Conservation (phyloP, 2,797 vertebrate genomes). For the Luscinia megarhynchos region DNA sequence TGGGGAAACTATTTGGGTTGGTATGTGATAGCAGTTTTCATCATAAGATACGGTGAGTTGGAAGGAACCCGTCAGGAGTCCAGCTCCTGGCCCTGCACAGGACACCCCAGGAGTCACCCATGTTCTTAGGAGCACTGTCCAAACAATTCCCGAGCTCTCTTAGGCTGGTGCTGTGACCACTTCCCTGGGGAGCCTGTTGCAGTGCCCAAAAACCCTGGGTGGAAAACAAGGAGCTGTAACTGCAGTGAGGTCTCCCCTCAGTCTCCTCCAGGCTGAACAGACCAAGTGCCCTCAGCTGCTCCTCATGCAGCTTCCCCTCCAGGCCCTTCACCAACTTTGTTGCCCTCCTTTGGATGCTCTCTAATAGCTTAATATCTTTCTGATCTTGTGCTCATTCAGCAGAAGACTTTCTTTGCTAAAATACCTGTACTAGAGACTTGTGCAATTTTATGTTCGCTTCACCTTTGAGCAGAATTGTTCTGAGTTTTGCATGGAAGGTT, state of each 20-base stretch:
- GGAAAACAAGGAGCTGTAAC: background rate
- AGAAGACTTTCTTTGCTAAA: background rate
- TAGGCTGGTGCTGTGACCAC: background rate
- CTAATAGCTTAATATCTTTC: background rate
- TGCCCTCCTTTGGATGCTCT: background rate
- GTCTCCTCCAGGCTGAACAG: background rate
- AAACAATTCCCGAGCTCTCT: background rate
- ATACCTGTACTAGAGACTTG: background rate
- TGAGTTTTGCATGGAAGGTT: background rate
- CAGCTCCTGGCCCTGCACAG: background rate
- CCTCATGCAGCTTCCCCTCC: accelerated
- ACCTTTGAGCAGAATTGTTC: background rate
- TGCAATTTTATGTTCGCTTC: background rate
- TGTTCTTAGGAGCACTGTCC: background rate
- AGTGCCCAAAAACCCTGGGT: background rate
- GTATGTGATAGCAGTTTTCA: background rate
- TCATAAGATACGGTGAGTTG: background rate
- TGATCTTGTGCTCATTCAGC: background rate
- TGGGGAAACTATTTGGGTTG: background rate
- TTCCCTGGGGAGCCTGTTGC: background rate
- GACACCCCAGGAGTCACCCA: background rate
- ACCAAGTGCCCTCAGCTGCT: accelerated
- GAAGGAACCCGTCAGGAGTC: background rate
- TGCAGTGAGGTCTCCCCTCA: background rate
- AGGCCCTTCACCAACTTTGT: background rate